Conservation (phyloP, 1,140 invertebrate species). For the Heliconius nattereri region DNA sequence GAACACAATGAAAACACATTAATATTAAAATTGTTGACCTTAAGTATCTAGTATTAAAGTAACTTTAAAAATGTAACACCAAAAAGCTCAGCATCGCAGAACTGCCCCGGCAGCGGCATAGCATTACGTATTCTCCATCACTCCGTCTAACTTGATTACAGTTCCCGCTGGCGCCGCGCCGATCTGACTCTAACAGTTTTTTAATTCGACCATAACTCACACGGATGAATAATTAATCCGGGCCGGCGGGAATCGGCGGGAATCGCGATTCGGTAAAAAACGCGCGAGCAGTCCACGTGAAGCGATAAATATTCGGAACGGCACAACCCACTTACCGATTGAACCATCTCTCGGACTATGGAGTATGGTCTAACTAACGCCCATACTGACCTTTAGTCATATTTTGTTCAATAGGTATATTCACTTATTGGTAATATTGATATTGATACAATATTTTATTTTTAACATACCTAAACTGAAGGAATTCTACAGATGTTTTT, state of each 20-base stretch:
- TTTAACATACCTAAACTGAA: neutral
- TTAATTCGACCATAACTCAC: constrained; percentile 83
- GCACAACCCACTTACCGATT: constrained; percentile 70
- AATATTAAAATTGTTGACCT: neutral
- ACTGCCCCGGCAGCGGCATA: constrained; percentile 25
- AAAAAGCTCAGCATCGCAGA: neutral
- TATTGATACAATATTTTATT: neutral
- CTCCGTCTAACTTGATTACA: constrained; percentile 76
- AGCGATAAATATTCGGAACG: constrained; percentile 73
- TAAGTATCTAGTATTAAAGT: neutral
- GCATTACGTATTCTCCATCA: constrained; percentile 76
- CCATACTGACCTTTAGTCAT: neutral
- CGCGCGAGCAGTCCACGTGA: constrained; percentile 50
- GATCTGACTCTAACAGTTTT: constrained; percentile 81
- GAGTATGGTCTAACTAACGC: neutral
- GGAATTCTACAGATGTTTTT: neutral
- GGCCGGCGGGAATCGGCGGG: constrained; percentile 68
- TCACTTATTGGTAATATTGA: neutral
- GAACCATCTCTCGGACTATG: constrained; percentile 12
- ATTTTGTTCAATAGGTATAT: neutral
- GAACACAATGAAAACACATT: too few relatives aligned
- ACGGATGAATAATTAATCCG: constrained; percentile 81
- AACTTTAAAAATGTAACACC: neutral
- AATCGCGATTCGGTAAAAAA: constrained; percentile 74
- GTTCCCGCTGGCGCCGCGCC: constrained; percentile 65